Percentiles rank a stretch among this genome's conserved stretches.
Evolutionary conservation across 2,797 vertebrate species (phyloP).

Genomic region (Rachycentron canadum): DNA sequence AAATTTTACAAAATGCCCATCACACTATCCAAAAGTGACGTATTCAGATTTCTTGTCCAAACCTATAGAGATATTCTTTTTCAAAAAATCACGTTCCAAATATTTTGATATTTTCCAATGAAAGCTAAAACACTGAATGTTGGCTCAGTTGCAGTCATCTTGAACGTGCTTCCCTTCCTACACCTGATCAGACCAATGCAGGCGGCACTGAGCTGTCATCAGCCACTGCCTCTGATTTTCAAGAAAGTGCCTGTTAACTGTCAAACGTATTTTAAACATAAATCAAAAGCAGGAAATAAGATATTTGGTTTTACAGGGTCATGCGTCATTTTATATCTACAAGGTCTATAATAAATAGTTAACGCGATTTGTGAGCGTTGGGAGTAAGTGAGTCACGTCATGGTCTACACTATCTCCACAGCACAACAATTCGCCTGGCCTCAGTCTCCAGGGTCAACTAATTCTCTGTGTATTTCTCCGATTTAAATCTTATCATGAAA

Average conservation of each 20-base stretch:
- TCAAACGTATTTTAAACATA: neutral
- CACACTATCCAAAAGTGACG: neutral
- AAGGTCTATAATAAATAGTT: neutral
- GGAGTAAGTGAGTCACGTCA: neutral
- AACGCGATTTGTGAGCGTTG: neutral
- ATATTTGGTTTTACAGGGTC: too few species aligned
- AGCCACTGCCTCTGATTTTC: neutral
- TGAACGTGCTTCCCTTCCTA: neutral
- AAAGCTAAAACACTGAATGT: neutral
- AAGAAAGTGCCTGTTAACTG: neutral
- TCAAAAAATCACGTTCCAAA: neutral
- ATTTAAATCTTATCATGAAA: conserved; percentile 24
- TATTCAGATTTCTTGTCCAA: too few species aligned
- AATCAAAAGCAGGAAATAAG: conserved; percentile 1
- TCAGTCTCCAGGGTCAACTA: conserved; percentile 32
- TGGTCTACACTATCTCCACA: neutral
- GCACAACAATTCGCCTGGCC: conserved; percentile 29
- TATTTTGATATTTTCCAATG: neutral
- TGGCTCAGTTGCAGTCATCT: neutral
- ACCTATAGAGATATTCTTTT: too few species aligned
- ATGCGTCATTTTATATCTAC: conserved; percentile 8
- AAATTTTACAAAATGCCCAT: too few species aligned
- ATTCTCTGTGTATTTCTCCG: conserved; percentile 14
- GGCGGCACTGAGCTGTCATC: conserved; percentile 14
- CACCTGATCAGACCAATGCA: conserved; percentile 18